Percentiles rank a stretch among this genome's conserved stretches.
Evolutionary conservation across 2,888 invertebrate genomes (phyloP).

Genomic region (Clivina fossor): DNA sequence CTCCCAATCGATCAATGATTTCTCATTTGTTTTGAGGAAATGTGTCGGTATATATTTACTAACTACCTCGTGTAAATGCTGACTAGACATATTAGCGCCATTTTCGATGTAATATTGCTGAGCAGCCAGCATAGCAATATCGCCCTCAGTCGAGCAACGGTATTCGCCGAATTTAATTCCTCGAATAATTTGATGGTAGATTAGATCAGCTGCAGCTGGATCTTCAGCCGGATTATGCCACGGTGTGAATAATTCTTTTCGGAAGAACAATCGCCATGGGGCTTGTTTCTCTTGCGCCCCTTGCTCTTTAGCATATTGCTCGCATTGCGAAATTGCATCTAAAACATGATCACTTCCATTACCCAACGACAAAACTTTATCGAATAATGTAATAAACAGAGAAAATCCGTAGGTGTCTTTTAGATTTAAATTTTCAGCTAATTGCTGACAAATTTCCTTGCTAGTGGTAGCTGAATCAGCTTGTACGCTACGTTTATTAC

Average conservation of each 20-base stretch:
- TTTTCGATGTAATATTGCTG: conserved; percentile 88
- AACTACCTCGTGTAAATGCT: conserved; percentile 69
- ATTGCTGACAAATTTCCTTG: conserved; percentile 78
- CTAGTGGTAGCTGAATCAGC: conserved; percentile 93
- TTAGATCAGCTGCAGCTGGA: conserved; percentile 79
- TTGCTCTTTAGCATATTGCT: conserved; percentile 91
- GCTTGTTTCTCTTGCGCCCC: conserved; percentile 81
- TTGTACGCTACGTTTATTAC: conserved; percentile 74
- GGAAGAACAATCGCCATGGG: conserved; percentile 84
- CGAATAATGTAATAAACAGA: conserved; percentile 84
- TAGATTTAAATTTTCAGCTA: conserved; percentile 75
- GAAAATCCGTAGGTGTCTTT: conserved; percentile 89
- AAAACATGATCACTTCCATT: conserved; percentile 89
- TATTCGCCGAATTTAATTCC: conserved; percentile 94
- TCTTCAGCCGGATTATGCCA: conserved; percentile 90
- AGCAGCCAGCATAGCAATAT: conserved; percentile 84
- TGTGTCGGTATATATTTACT: conserved; percentile 82
- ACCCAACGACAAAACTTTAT: conserved; percentile 86
- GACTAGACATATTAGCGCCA: conserved; percentile 66
- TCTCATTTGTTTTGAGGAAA: conserved; percentile 55
- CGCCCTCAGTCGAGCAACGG: conserved; percentile 78
- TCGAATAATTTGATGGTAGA: conserved; percentile 84
- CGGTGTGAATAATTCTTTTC: conserved; percentile 87
- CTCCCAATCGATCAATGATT: conserved; percentile 69
- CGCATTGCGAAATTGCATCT: conserved; percentile 95